A percentile compares a stretch with the other conserved stretches of the same genome.
Conservation (phyloP, 1,140 invertebrate species). For the Drosophila sp. region DNA sequence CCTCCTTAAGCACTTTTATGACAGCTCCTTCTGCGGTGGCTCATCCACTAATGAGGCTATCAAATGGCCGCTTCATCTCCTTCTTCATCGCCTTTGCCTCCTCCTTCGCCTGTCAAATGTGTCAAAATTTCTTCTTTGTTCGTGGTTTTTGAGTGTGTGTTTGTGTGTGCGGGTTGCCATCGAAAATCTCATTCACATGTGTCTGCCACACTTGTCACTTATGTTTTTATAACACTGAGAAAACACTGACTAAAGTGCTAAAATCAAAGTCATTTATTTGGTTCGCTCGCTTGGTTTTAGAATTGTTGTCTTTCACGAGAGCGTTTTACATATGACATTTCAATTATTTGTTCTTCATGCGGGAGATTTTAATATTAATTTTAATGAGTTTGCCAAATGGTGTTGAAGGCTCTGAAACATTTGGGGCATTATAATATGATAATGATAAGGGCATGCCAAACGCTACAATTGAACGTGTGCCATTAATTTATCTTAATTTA, state of each 20-base stretch:
- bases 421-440: background rate
- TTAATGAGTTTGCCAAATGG: constrained; percentile 9
- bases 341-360: constrained; percentile 11
- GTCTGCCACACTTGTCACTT: constrained; percentile 78
- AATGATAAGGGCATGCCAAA: background rate
- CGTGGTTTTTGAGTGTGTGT: constrained; percentile 26
- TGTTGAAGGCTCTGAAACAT: constrained; percentile 12
- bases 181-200: constrained; percentile 56
- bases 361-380: constrained; percentile 14
- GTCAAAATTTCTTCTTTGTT: constrained; percentile 71
- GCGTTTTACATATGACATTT: constrained; percentile 14
- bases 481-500: no score
- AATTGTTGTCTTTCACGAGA: constrained; percentile 13
- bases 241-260: constrained; percentile 63
- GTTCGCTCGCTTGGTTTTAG: constrained; percentile 47
- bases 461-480: background rate
- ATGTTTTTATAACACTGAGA: constrained; percentile 67
- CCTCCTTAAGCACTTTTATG: constrained; percentile 67
- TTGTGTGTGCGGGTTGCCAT: constrained; percentile 24
- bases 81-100: constrained; percentile 27
- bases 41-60: constrained; percentile 77
- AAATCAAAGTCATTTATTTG: constrained; percentile 78
- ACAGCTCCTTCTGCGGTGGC: constrained; percentile 57
- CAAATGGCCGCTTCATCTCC: constrained; percentile 71
- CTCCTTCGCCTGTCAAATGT: constrained; percentile 65